These are phyloP conservation scores for Petaurus breviceps DNA, from an alignment of 2,113 vertebrate genomes.

Conservation along the genomic window DNA sequence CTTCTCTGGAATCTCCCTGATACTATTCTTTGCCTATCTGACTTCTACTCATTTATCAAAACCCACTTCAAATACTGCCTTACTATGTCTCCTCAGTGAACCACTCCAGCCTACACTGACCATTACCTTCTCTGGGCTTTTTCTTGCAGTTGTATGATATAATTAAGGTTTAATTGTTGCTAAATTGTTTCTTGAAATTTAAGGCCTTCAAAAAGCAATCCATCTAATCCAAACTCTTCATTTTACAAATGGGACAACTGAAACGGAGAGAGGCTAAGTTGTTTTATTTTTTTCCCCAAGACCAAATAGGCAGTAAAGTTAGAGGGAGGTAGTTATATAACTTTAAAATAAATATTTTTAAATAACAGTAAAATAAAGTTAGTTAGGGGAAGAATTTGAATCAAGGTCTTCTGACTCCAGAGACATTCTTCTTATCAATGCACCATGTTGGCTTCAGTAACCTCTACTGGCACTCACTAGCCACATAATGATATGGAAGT, in stretches of 20 bases:
- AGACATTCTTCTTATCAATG: neutral
- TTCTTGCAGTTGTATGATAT: neutral
- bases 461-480: neutral
- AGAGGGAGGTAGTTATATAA: too few relatives aligned
- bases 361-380: too few relatives aligned
- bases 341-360: too few relatives aligned
- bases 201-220: neutral
- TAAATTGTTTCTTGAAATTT: neutral
- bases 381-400: neutral
- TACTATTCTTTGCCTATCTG: neutral
- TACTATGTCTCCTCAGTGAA: neutral
- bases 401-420: neutral
- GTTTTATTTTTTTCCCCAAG: neutral
- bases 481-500: neutral
- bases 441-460: neutral
- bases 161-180: neutral
- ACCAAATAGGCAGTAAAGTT: neutral
- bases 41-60: neutral
- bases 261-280: neutral
- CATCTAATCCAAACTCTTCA: neutral
- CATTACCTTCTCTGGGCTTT: neutral
- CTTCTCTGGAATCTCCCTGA: neutral
- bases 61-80: neutral
- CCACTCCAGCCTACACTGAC: neutral
- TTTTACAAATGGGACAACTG: neutral